Conservation (phyloP, 2,797 vertebrate genomes). For the Myoxocephalus aenaeus region DNA sequence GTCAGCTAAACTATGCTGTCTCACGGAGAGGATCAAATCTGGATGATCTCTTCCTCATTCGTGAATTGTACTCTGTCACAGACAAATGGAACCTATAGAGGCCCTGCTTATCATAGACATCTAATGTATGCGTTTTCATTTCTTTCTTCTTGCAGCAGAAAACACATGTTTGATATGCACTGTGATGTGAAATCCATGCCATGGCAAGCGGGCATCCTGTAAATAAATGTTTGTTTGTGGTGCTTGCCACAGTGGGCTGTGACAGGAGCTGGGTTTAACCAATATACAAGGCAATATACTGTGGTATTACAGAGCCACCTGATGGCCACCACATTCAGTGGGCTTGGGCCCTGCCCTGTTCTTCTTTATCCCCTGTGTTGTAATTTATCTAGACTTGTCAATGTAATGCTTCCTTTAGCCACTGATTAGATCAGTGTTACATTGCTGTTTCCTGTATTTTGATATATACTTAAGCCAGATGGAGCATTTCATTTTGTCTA, state of each 20-base stretch:
- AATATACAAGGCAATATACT: no score
- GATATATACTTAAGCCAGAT: background rate
- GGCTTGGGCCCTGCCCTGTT: background rate
- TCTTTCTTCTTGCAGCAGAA: constrained; percentile 5
- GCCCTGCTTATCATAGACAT: background rate
- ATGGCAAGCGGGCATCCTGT: background rate
- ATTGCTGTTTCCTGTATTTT: background rate
- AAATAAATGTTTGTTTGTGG: background rate
- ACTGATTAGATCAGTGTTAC: background rate
- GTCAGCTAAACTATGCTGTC: constrained; percentile 52
- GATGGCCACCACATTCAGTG: constrained; percentile 15
- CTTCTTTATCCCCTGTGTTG: background rate
- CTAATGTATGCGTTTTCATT: background rate
- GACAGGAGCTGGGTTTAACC: constrained; percentile 14
- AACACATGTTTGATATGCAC: background rate
- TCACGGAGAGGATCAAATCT: constrained; percentile 61
- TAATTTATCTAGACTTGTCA: background rate
- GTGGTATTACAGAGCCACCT: constrained; percentile 30
- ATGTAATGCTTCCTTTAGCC: background rate
- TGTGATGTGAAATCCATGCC: background rate
- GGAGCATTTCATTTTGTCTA: background rate
- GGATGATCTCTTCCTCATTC: constrained; percentile 57
- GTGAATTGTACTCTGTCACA: constrained; percentile 25
- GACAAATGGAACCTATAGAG: constrained; percentile 24
- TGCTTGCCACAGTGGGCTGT: constrained; percentile 9